Base-by-base conservation (phyloP, 2,113 vertebrate genomes). In the Sylvia atricapilla region DNA sequence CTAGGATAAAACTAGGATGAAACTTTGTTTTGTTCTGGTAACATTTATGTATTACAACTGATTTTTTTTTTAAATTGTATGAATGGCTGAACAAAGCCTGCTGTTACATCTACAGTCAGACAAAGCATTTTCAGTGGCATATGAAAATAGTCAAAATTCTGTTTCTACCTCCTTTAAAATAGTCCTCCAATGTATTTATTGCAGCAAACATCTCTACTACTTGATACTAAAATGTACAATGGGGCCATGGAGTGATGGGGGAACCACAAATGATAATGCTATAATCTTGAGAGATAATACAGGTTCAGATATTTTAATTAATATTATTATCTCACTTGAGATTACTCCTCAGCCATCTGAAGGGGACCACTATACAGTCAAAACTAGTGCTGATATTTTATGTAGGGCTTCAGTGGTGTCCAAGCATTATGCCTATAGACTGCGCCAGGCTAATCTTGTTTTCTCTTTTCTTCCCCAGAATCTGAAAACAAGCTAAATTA, bases 211-310 rank as follows among this genome's bases (percentile, higher is more conserved):
- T 20, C 53, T 87, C 55, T 91, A n/a, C 8, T 46, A 13, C 27
- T 23, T 58, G 23, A 50, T 74, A 35, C 28, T 62, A 53, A 86
- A 62, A 69, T 94, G 6, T 62, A 31, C 1, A 1, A 27, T 17
- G 27, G 80, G 11, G 17, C 31, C 11, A 30, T 0, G 0, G 25
- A 62, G 15, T 0, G 0, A 25, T 39, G 9, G 11, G 13, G 10
- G 4, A 44, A 75, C 82, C 69, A 60, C 41, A 87, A 74, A 7
- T 35, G 46, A 24, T 50, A 44, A 15, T 83, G 43, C 11, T n/a
- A 4, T 46, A 67, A 46, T 21, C 7, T 15, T 27, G 28, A 73
- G 19, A 82, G 30, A 72, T 50, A 72, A 64, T 56, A 44, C 3
- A 69, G 9, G 11, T 39, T 47, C 15, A 39, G 46, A 56, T 83